phyloP scores from a whole-genome alignment of 2,888 invertebrate genomes.

The Protula sp. region DNA sequence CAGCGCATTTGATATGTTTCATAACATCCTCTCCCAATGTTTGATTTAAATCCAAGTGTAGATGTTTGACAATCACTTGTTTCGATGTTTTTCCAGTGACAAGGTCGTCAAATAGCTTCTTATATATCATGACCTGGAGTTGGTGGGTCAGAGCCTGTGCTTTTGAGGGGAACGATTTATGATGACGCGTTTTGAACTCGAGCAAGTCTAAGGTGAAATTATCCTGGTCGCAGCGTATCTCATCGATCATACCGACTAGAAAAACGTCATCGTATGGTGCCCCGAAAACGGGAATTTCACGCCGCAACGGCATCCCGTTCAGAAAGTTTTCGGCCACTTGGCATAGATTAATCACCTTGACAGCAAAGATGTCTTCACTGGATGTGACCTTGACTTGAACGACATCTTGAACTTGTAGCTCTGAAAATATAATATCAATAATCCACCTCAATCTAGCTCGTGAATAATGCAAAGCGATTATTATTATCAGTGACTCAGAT shows the following conservation, averaged over 20 bases:
- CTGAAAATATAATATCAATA: constrained; percentile 27
- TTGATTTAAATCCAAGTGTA: constrained; percentile 19
- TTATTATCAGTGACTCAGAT: no score
- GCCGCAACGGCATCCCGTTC: constrained; percentile 19
- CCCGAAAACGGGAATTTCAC: constrained; percentile 46
- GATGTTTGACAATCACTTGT: constrained; percentile 28
- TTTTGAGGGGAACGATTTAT: constrained; percentile 29
- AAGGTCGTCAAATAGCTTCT: constrained; percentile 44
- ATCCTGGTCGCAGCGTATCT: constrained; percentile 42
- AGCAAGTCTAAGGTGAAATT: constrained; percentile 33
- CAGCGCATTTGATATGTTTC: background rate
- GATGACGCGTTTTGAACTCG: constrained; percentile 39
- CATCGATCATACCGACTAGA: constrained; percentile 45
- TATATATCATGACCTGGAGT: constrained; percentile 43
- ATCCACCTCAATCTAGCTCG: no score
- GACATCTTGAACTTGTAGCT: constrained; percentile 39
- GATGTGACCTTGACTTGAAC: constrained; percentile 35
- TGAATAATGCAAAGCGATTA: no score
- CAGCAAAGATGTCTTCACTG: constrained; percentile 41
- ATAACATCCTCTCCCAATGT: background rate
- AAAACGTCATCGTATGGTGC: constrained; percentile 38
- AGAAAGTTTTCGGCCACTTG: constrained; percentile 31
- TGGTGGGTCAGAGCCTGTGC: constrained; percentile 34
- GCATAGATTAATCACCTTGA: constrained; percentile 40
- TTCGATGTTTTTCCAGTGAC: constrained; percentile 34